Evolutionary conservation across 2,113 vertebrate genomes (phyloP).

Genomic region (Catharus fuscescens): DNA sequence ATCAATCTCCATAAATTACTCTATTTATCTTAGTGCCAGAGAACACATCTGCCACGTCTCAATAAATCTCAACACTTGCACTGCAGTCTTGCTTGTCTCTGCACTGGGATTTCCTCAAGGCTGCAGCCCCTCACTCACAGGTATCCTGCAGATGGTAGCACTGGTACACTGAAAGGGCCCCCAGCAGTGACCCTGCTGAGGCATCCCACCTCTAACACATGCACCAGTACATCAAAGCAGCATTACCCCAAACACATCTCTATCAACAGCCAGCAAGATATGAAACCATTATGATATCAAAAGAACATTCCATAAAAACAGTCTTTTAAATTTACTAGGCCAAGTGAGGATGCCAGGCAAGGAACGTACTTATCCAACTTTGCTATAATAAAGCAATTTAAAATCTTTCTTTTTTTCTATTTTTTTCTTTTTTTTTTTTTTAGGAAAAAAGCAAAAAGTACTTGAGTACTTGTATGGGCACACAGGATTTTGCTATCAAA

Average conservation of each 20-base stretch:
- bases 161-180: neutral
- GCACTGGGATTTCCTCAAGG: neutral
- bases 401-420: neutral
- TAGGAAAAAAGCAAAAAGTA: neutral
- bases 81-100: neutral
- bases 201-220: neutral
- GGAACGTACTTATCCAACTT: neutral
- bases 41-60: neutral
- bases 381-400: neutral
- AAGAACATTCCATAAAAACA: neutral
- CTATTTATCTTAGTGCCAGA: neutral
- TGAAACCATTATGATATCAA: neutral
- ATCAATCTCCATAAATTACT: conserved; percentile 46
- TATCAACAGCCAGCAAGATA: neutral
- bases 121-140: neutral
- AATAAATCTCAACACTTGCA: neutral
- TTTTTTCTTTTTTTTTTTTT: neutral
- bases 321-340: neutral
- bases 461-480: neutral
- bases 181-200: neutral
- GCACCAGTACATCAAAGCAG: accelerated
- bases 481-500: neutral
- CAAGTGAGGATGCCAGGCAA: neutral
- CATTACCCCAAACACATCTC: neutral
- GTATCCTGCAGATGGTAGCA: neutral